These are phyloP conservation scores for Euwallacea fornicatus DNA, from an alignment of 1,140 invertebrate genomes.

Conservation along the genomic window DNA sequence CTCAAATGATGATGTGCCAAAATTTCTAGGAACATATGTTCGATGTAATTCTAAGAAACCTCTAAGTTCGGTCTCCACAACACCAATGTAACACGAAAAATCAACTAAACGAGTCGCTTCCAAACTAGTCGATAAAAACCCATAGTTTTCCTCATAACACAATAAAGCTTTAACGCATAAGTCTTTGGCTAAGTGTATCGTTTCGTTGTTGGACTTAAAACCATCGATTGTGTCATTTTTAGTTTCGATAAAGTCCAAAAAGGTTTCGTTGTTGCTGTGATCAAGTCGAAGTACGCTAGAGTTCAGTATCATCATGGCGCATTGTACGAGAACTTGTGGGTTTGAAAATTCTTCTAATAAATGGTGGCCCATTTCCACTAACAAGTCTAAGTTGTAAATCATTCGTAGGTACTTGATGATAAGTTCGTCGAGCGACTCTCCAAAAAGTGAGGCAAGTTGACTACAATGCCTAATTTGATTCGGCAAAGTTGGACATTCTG, in stretches of 20 bases:
- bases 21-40: background rate
- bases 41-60: background rate
- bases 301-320: conserved; percentile 16
- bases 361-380: conserved; percentile 19
- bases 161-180: conserved; percentile 39
- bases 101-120: conserved; percentile 36
- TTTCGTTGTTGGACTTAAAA: conserved; percentile 7
- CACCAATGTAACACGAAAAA: conserved; percentile 12
- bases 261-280: conserved; percentile 20
- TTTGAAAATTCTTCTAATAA: background rate
- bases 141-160: conserved; percentile 28
- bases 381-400: background rate
- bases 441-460: no score
- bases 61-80: background rate
- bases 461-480: no score
- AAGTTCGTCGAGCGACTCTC: no score
- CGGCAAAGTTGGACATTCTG: no score
- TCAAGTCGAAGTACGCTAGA: conserved; percentile 6
- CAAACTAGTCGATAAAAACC: conserved; percentile 21
- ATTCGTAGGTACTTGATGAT: no score
- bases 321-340: conserved; percentile 13
- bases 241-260: conserved; percentile 11
- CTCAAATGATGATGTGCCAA: background rate
- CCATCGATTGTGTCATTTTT: background rate
- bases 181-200: conserved; percentile 35